These are phyloP conservation scores for Watsonalla binaria DNA, from an alignment of 2,888 invertebrate genomes.

Conservation along the genomic window DNA sequence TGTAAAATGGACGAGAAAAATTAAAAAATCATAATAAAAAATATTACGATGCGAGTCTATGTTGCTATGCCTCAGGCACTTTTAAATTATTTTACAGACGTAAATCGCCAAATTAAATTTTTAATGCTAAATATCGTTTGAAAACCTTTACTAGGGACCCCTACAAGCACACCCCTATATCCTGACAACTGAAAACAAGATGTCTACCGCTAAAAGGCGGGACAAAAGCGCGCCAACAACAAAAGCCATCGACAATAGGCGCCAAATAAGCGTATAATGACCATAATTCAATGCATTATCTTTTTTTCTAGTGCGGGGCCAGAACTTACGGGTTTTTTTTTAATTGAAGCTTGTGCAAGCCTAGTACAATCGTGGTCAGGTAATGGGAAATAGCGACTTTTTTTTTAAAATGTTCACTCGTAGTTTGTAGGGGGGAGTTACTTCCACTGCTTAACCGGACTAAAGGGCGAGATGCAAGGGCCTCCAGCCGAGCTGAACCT, in stretches of 20 bases:
- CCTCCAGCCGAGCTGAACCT: no score
- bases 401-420: no score
- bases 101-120: no score
- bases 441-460: no score
- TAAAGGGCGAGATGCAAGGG: no score
- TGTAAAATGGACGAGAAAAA: no score
- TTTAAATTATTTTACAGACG: no score
- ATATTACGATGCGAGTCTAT: no score
- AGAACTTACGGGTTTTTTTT: conserved; percentile 5
- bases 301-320: conserved; percentile 17
- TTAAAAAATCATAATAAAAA: no score
- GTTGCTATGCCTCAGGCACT: no score
- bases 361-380: not conserved
- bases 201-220: conserved; percentile 64
- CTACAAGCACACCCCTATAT: conserved; percentile 38
- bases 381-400: no score
- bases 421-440: no score
- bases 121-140: conserved; percentile 1
- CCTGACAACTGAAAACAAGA: conserved; percentile 59
- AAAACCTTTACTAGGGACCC: conserved; percentile 18
- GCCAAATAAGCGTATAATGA: conserved; percentile 73
- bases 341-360: conserved; percentile 5
- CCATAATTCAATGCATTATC: conserved; percentile 58
- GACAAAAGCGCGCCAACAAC: conserved; percentile 51
- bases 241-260: conserved; percentile 52